These are phyloP conservation scores for Notarius quadriscutis DNA, from an alignment of 2,113 vertebrate species.

Conservation along the genomic window DNA sequence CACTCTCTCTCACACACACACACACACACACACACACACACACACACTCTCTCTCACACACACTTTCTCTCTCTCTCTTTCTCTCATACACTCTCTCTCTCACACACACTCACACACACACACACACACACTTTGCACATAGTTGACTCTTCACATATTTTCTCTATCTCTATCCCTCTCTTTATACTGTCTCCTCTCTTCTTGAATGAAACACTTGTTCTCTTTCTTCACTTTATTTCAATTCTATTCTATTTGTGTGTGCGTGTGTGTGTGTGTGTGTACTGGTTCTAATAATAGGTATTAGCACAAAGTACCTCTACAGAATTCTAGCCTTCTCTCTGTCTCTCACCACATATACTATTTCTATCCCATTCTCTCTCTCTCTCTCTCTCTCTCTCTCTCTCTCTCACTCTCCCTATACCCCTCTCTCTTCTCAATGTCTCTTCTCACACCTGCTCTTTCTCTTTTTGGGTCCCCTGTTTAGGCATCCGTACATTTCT, in stretches of 20 bases:
- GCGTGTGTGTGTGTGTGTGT: no score
- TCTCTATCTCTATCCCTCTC: background rate
- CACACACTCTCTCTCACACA: no score
- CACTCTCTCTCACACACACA: background rate
- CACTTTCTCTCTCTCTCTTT: background rate
- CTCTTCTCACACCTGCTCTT: background rate
- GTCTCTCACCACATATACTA: background rate
- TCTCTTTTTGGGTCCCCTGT: background rate
- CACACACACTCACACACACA: background rate
- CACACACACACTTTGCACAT: no score
- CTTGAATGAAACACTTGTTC: background rate
- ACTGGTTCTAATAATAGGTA: background rate
- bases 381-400: background rate
- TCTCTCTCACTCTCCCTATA: background rate
- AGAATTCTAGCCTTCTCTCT: background rate
- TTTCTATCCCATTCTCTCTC: background rate
- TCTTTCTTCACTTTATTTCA: background rate
- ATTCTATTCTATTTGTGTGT: background rate
- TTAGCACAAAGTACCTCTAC: background rate
- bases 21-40: no score
- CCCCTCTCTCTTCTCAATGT: background rate
- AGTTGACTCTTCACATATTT: no score
- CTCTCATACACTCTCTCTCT: background rate
- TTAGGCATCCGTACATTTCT: background rate
- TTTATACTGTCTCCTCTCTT: background rate